Base-by-base conservation (phyloP, 2,888 invertebrate genomes). In the Linnaemya tessellans region DNA sequence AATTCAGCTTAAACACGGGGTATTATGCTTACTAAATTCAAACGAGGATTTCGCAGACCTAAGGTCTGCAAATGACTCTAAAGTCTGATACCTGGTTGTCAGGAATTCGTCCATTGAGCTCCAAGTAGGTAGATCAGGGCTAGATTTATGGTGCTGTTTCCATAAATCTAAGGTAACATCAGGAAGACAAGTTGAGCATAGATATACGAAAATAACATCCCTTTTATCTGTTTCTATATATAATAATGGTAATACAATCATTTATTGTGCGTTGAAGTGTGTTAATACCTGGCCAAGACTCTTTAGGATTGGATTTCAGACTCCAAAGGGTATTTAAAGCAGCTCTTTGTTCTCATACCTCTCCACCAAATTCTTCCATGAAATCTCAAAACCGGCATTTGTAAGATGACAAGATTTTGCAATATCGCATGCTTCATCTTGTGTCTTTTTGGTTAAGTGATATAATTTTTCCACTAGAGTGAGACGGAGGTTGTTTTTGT, bases 21-120 rank as follows among this genome's bases (percentile, higher is more conserved):
- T n/a, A n/a, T n/a, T 62, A 62, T 18, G 7, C n/a, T 38, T 60
- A 60, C 8, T 18, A 30, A 7, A 8, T n/a, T 35, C 4, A 60
- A 18, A 11, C 43, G 18, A 38, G n/a, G 60, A 38, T 38, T 60
- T 60, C n/a, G 60, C 35, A 38, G 60, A 60, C 35, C 38, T 60
- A 18, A 60, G n/a, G 38, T 60, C 60, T 18, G 60, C 38, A 60
- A 60, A 60, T 35, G 35, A 60, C 22, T 54, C 35, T 60, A 60
- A 18, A 38, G 35, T 60, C n/a, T 60, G 60, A 18, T 60, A 60
- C 15, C 60, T 35, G 22, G 22, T 22, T 0, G 54, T 54, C 11
- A 54, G 22, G 18, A 54, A 54, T 22, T 54, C 54, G 18, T 54
- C 18, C 22, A 54, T 54, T 54, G 3, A 20, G 1, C 18, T 54